Percentiles rank a stretch among this genome's conserved stretches.
phyloP scores from a whole-genome alignment of 2,888 invertebrate genomes.

The Desoria tigrina region DNA sequence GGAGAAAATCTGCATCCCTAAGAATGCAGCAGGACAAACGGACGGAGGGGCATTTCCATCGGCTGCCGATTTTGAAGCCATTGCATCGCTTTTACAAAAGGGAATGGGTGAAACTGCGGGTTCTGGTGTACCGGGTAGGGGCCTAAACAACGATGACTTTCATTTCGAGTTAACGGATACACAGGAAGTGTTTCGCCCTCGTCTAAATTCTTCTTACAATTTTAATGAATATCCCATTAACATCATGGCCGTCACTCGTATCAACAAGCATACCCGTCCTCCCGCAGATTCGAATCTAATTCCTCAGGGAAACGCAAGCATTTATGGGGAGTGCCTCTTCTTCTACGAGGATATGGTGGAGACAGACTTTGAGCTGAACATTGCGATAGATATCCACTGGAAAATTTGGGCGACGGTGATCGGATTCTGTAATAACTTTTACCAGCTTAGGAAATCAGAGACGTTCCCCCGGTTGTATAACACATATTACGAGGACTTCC shows the following conservation, averaged over 20 bases:
- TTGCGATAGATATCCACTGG: constrained; percentile 39
- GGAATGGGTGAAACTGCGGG: no score
- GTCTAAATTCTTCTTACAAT: background rate
- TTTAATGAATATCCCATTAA: constrained; percentile 11
- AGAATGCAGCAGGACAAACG: background rate
- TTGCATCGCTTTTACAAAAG: no score
- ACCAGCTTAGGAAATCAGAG: constrained; percentile 28
- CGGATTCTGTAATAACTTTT: constrained; percentile 37
- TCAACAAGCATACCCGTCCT: background rate
- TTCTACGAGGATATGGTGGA: constrained; percentile 36
- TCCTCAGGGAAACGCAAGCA: background rate
- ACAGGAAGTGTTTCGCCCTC: constrained; percentile 2
- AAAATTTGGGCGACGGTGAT: constrained; percentile 37
- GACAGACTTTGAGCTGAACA: constrained; percentile 31
- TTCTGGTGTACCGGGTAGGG: no score
- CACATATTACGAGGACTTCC: constrained; percentile 32
- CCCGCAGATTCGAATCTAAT: no score
- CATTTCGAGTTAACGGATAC: no score
- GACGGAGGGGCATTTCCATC: background rate
- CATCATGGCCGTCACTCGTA: constrained; percentile 8
- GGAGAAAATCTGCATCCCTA: background rate
- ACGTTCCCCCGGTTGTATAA: constrained; percentile 38
- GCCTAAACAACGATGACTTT: no score
- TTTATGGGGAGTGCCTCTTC: constrained; percentile 19
- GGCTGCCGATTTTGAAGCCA: no score